Percentiles rank a stretch among this genome's conserved stretches.
These are phyloP conservation scores for Atrichornis clamosus DNA, from an alignment of 2,113 vertebrate genomes.

Conservation along the genomic window DNA sequence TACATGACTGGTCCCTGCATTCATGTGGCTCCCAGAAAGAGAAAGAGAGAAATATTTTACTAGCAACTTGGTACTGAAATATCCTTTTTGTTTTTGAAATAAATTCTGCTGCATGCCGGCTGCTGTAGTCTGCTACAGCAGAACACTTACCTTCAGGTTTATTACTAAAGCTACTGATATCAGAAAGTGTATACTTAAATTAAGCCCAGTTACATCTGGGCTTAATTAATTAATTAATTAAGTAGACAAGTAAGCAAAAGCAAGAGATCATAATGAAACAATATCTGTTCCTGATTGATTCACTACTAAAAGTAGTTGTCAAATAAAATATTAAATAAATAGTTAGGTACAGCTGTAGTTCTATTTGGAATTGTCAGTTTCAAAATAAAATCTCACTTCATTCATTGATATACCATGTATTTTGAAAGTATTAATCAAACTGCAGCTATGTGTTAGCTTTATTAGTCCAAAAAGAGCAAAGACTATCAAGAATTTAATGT, in stretches of 20 bases:
- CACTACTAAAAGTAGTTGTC: not conserved
- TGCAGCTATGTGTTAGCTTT: not conserved
- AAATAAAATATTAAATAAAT: not conserved
- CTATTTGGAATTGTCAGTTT: not conserved
- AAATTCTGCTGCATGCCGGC: not conserved
- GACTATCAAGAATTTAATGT: not conserved
- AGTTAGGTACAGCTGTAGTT: not conserved
- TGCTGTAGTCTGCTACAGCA: not conserved
- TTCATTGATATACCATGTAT: not conserved
- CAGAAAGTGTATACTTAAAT: not conserved
- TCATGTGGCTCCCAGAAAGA: not conserved
- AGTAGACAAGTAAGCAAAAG: not conserved
- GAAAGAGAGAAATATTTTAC: not conserved
- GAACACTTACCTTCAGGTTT: not conserved
- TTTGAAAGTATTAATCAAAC: not conserved
- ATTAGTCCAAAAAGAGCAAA: not conserved
- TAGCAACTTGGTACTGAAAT: not conserved
- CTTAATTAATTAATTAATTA: not conserved
- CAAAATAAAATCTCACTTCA: not conserved
- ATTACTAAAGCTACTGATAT: not conserved
- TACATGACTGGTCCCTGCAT: too few species aligned
- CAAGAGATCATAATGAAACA: not conserved
- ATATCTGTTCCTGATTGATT: not conserved
- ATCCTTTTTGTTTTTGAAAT: not conserved
- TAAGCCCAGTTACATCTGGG: too few species aligned